These are phyloP conservation scores for Cheilosia vulpina DNA, from an alignment of 2,888 invertebrate genomes.

Conservation along the genomic window DNA sequence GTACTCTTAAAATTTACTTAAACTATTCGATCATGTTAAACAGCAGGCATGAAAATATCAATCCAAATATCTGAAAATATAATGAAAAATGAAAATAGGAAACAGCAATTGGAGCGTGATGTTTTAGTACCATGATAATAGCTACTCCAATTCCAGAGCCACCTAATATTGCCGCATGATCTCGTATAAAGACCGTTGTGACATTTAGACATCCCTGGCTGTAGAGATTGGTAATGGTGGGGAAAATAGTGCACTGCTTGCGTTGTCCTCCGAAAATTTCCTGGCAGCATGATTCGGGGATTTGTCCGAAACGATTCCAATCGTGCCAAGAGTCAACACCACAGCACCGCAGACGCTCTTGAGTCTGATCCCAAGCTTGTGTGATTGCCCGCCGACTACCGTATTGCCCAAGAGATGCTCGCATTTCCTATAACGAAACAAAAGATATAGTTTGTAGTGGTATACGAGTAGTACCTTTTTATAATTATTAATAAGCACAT, in stretches of 20 bases:
- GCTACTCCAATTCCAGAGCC: slow-evolving; percentile 92
- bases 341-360: slow-evolving; percentile 92
- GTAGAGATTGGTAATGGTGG: slow-evolving; percentile 84
- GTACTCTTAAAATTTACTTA: background rate
- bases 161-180: slow-evolving; percentile 92
- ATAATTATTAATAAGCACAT: too few relatives aligned
- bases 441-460: background rate
- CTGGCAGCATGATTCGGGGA: slow-evolving; percentile 92
- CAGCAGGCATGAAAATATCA: slow-evolving; percentile 92
- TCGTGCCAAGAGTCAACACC: slow-evolving; percentile 90
- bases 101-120: background rate
- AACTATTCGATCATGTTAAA: slow-evolving; percentile 92
- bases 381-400: slow-evolving; percentile 88
- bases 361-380: slow-evolving; percentile 94
- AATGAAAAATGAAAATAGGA: slow-evolving; percentile 69
- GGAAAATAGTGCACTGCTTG: slow-evolving; percentile 82
- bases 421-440: slow-evolving; percentile 86
- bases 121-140: slow-evolving; percentile 90
- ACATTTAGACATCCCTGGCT: slow-evolving; percentile 90
- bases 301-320: slow-evolving; percentile 89
- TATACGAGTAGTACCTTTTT: too few relatives aligned
- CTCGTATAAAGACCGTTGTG: slow-evolving; percentile 88
- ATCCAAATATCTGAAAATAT: slow-evolving; percentile 90
- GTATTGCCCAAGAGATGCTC: slow-evolving; percentile 89
- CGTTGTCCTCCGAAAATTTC: slow-evolving; percentile 85